phyloP scores from a whole-genome alignment of 1,140 invertebrate genomes.

The Brachionus paranguensis region DNA sequence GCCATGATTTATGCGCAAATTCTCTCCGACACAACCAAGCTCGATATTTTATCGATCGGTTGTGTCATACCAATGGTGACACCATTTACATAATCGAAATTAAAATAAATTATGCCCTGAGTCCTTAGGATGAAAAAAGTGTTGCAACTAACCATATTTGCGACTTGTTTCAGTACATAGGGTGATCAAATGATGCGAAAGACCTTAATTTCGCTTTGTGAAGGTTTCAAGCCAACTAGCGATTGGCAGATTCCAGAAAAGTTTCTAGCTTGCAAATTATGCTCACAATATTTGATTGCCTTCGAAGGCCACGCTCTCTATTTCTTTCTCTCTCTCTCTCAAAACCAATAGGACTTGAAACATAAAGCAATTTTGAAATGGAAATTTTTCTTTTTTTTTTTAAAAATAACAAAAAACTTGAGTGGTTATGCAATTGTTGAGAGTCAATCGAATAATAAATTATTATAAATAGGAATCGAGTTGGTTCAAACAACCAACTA shows the following conservation, averaged over 20 bases:
- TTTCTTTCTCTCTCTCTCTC: background rate
- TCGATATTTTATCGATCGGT: slow-evolving; percentile 13
- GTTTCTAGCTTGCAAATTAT: background rate
- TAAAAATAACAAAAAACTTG: background rate
- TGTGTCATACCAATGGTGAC: slow-evolving; percentile 30
- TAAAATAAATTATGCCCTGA: slow-evolving; percentile 23
- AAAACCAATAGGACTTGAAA: slow-evolving; percentile 26
- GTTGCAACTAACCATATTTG: slow-evolving; percentile 22
- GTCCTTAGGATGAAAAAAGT: background rate
- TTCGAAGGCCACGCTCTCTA: background rate
- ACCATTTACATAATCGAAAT: slow-evolving; percentile 25
- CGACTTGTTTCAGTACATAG: background rate
- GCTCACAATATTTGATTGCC: background rate
- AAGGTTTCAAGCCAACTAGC: background rate
- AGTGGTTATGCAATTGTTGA: slow-evolving; percentile 36
- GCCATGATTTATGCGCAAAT: slow-evolving; percentile 20
- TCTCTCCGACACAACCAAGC: background rate
- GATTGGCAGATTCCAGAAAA: background rate
- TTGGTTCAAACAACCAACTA: background rate
- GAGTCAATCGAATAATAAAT: slow-evolving; percentile 28
- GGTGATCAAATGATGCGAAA: background rate
- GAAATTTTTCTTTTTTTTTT: background rate
- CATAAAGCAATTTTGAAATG: background rate
- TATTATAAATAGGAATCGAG: slow-evolving; percentile 27
- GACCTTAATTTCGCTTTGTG: background rate